These are phyloP conservation scores for Pocillopora damicornis DNA, from an alignment of 64 coral and sea anemone species.

Conservation along the genomic window DNA sequence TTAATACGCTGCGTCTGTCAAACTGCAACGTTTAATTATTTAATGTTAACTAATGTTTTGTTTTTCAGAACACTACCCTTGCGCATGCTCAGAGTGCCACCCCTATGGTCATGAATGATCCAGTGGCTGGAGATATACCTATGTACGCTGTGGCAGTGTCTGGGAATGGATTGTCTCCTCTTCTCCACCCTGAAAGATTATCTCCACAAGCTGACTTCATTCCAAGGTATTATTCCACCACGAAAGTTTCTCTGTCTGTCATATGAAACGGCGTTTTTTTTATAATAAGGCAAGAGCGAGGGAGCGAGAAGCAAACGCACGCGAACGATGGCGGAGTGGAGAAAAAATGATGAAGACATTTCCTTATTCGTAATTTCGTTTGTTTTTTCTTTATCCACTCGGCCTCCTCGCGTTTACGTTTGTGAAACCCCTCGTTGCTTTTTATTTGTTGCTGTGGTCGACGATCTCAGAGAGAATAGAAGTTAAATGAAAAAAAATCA, in stretches of 20 bases:
- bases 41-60: background rate
- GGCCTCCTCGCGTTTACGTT: no score
- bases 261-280: no score
- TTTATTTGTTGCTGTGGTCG: no score
- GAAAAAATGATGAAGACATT: no score
- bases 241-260: no score
- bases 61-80: constrained; percentile 68
- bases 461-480: no score
- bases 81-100: constrained; percentile 24
- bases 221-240: constrained; percentile 55
- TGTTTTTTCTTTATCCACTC: background rate
- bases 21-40: background rate
- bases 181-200: constrained; percentile 60
- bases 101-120: constrained; percentile 60
- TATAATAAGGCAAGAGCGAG: no score
- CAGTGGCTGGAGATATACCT: constrained; percentile 51
- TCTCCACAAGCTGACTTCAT: constrained; percentile 81
- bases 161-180: constrained; percentile 44
- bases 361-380: background rate
- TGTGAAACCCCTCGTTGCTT: no score
- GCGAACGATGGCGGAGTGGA: no score
- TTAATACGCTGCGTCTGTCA: background rate
- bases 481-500: no score
- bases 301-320: no score
- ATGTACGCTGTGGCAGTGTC: constrained; percentile 63